Base-by-base conservation (phyloP, 1,140 invertebrate genomes). In the Cherax quadricarinatus region DNA sequence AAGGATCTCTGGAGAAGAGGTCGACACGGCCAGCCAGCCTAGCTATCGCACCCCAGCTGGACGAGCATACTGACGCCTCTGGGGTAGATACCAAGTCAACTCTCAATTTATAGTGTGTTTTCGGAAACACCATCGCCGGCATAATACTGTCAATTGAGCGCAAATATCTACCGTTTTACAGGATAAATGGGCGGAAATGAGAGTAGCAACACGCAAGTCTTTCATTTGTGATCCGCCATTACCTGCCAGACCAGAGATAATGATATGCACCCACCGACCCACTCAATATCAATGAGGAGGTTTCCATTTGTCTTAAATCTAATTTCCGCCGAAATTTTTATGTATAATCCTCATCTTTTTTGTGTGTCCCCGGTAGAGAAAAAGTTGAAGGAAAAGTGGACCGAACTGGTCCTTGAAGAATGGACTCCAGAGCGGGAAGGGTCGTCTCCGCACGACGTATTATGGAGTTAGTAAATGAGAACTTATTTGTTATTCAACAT, bases 161-260 rank as follows among this genome's bases (percentile, higher is more conserved):
- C 70, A 75, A 75, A 75, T 75, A 21, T 75, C 70, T 75, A 30
- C n/a, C 70, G 24, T 75, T 75, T 75, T 30, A n/a, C 70, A 30
- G 70, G 70, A 75, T 75, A 75, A 75, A 75, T 75, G 70, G 70
- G 24, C n/a, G 70, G 70, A 75, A 75, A 75, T 75, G 70, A 75
- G 70, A 30, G 16, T n/a, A 24, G 70, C 7, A 75, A 75, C 24
- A 75, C 24, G 24, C 21, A 30, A 7, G 70, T 75, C n/a, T 75
- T 75, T 75, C 70, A 75, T 75, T 75, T 9, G 70, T 10, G 70
- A 21, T 9, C 70, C 24, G 70, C n/a, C 12, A 75, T 75, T 75
- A 75, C 70, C 70, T 75, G 24, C n/a, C 70, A n/a, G n/a, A 30
- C n/a, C 70, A 6, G 70, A n/a, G 16, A 30, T 75, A 30, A 75